These are phyloP conservation scores for Enteromius thamalakanensis DNA, from an alignment of 2,797 vertebrate species.

Conservation along the genomic window DNA sequence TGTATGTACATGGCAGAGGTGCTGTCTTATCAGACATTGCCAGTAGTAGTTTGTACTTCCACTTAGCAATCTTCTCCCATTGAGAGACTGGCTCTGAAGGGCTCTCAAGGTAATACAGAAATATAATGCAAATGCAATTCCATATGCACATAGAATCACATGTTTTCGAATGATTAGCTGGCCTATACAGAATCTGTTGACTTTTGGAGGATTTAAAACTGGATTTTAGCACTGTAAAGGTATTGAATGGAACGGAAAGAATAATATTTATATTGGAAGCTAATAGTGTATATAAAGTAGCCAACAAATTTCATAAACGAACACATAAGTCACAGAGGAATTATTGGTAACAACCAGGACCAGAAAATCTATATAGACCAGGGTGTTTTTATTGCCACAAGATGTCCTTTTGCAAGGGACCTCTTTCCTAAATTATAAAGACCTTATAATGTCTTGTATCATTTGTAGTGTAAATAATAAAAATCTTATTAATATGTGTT, in stretches of 20 bases:
- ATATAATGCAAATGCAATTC: background rate
- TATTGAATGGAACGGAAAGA: background rate
- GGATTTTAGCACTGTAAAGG: background rate
- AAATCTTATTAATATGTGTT: background rate
- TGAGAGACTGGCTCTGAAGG: background rate
- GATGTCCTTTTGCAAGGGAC: background rate
- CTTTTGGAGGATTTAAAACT: background rate
- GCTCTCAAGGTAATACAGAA: too few relatives aligned
- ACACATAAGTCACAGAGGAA: background rate
- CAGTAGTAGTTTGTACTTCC: background rate
- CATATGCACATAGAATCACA: background rate
- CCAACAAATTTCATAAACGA: background rate
- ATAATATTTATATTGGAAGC: background rate
- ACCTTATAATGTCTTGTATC: background rate
- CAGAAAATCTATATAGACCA: background rate
- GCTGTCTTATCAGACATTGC: background rate
- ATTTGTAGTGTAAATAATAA: background rate
- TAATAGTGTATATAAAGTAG: background rate
- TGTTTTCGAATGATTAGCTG: background rate
- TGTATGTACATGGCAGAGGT: background rate
- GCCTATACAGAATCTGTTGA: background rate
- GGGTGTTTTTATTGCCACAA: background rate
- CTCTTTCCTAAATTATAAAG: background rate
- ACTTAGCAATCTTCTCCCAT: background rate
- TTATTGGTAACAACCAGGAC: background rate